A percentile compares a stretch with the other conserved stretches of the same genome.
Evolutionary conservation across 2,888 invertebrate species (phyloP).

Genomic region (Rhabditoides inermis): DNA sequence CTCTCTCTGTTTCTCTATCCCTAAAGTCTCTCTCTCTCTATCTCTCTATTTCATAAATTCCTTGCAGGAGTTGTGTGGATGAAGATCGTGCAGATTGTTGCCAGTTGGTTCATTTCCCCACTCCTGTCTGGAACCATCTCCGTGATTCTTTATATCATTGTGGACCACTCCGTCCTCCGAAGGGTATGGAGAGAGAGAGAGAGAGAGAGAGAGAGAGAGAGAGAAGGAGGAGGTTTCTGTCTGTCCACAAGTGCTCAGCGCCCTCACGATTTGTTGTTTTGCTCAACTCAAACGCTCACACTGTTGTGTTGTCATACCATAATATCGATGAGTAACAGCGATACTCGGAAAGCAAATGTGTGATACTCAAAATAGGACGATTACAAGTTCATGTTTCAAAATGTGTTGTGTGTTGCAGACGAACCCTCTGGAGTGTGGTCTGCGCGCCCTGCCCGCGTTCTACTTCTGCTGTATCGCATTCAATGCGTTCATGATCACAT

Average conservation of each 20-base stretch:
- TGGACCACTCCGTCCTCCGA: conserved; percentile 68
- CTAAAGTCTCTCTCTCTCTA: too few relatives aligned
- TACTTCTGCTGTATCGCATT: conserved; percentile 83
- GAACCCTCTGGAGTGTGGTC: conserved; percentile 61
- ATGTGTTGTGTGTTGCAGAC: conserved; percentile 12
- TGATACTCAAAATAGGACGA: too few relatives aligned
- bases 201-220: background rate
- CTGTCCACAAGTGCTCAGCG: too few relatives aligned
- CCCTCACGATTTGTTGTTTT: too few relatives aligned
- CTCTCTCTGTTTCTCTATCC: too few relatives aligned
- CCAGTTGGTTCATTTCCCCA: conserved; percentile 94
- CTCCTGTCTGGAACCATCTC: conserved; percentile 81
- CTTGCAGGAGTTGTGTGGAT: conserved; percentile 74
- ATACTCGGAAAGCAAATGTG: too few relatives aligned
- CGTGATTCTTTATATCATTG: conserved; percentile 68
- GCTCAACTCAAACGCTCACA: too few relatives aligned
- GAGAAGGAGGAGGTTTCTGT: too few relatives aligned
- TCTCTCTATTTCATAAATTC: too few relatives aligned
- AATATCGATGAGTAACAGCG: conserved; percentile 63
- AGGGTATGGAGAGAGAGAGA: conserved; percentile 7
- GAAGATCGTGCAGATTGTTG: conserved; percentile 70
- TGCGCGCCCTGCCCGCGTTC: conserved; percentile 77
- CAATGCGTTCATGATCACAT: conserved; percentile 83
- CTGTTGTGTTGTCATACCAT: too few relatives aligned
- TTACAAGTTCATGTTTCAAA: too few relatives aligned